Evolutionary conservation across 35 echinoderm and acorn worm species (phyloP).

Genomic region (Eucidaris tribuloides): DNA sequence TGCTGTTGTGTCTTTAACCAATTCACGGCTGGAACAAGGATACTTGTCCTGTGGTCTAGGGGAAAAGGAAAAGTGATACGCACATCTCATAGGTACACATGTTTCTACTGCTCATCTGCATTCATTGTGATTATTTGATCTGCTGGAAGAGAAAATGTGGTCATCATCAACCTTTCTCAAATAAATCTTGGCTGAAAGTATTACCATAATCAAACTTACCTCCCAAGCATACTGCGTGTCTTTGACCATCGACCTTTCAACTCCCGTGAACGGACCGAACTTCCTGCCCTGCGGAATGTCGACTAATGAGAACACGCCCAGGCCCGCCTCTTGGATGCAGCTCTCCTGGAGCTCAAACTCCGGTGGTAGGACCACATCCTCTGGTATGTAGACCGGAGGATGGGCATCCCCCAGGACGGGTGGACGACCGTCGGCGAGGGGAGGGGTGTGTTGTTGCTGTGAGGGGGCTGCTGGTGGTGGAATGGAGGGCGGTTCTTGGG

Average conservation of each 20-base stretch:
- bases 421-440: background rate
- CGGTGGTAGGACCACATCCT: slow-evolving; percentile 62
- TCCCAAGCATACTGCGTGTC: slow-evolving; percentile 70
- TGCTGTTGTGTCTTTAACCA: too few species aligned
- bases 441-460: background rate
- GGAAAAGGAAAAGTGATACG: too few species aligned
- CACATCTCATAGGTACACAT: too few species aligned
- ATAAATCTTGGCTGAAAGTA: too few species aligned
- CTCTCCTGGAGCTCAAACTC: slow-evolving; percentile 75
- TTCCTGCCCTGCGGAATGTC: slow-evolving; percentile 44
- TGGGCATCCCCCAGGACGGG: background rate
- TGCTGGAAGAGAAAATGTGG: too few species aligned
- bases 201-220: too few species aligned
- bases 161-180: too few species aligned
- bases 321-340: slow-evolving; percentile 45
- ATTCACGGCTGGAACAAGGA: too few species aligned
- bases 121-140: too few species aligned
- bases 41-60: too few species aligned
- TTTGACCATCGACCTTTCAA: slow-evolving; percentile 31
- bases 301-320: slow-evolving; percentile 63
- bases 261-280: slow-evolving; percentile 71
- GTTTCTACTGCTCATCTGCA: too few species aligned
- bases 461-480: background rate
- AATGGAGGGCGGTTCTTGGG: background rate
- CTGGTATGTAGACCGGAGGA: slow-evolving; percentile 70